Conservation (phyloP, 2,888 invertebrate genomes). For the Cryptus armator region DNA sequence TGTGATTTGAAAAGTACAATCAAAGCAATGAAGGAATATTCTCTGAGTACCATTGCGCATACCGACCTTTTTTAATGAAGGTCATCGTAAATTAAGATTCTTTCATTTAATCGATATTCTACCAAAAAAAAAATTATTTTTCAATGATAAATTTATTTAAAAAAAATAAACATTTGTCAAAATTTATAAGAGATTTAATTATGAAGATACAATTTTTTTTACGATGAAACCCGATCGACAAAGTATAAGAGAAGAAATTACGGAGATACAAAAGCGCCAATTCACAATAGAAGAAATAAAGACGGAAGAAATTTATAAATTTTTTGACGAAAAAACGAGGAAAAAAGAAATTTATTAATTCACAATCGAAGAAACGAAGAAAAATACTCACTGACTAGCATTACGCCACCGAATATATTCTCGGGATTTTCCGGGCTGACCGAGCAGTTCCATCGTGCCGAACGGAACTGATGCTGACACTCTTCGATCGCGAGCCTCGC, state of each 20-base stretch:
- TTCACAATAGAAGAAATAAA: neutral
- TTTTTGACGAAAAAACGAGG: slow-evolving; percentile 15
- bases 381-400: slow-evolving; percentile 92
- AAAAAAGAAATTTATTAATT: slow-evolving; percentile 9
- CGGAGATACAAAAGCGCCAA: neutral
- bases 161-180: slow-evolving; percentile 36
- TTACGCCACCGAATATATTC: slow-evolving; percentile 93
- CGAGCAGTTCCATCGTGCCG: slow-evolving; percentile 96
- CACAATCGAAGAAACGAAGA: slow-evolving; percentile 24
- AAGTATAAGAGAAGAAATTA: too few species aligned
- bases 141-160: too few species aligned
- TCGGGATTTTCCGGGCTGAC: slow-evolving; percentile 90
- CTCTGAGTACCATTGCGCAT: too few species aligned
- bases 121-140: too few species aligned
- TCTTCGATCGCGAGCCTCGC: slow-evolving; percentile 95
- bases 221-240: too few species aligned
- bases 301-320: slow-evolving; percentile 12
- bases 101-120: neutral
- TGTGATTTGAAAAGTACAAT: too few species aligned
- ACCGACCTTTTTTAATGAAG: neutral
- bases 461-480: slow-evolving; percentile 95
- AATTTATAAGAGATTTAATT: neutral
- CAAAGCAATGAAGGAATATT: too few species aligned
- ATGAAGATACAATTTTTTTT: neutral
- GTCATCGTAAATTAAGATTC: neutral